These are phyloP conservation scores for Drosophila macrothrix DNA, from an alignment of 2,888 invertebrate genomes.

Conservation along the genomic window DNA sequence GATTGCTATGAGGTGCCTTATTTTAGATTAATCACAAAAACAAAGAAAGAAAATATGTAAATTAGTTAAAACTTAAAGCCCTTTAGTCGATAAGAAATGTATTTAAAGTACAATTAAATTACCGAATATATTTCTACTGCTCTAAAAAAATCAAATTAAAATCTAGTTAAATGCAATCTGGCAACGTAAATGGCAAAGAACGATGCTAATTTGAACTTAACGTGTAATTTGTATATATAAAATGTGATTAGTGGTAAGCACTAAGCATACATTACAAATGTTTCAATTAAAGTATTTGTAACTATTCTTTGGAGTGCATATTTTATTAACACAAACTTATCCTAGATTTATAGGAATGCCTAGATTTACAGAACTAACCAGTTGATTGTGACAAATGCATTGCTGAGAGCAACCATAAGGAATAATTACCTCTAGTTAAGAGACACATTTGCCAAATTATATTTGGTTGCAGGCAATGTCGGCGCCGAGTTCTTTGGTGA, in stretches of 20 bases:
- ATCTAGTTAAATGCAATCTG: neutral
- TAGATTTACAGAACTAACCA: neutral
- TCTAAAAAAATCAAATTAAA: neutral
- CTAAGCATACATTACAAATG: neutral
- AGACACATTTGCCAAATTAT: constrained; percentile 87
- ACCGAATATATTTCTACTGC: too few relatives aligned
- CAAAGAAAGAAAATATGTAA: neutral
- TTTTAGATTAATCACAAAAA: neutral
- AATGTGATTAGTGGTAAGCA: neutral
- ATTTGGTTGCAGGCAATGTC: constrained; percentile 90
- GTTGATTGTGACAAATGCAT: neutral
- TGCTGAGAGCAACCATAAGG: neutral
- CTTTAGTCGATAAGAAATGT: neutral
- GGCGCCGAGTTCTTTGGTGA: constrained; percentile 92
- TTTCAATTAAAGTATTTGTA: neutral
- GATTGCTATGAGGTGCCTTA: neutral
- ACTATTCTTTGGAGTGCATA: neutral
- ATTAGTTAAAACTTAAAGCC: neutral
- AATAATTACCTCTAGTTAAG: constrained; percentile 88
- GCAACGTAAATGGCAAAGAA: neutral
- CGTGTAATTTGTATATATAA: constrained; percentile 1
- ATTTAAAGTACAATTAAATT: neutral
- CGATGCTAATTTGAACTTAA: constrained; percentile 33
- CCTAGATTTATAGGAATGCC: neutral
- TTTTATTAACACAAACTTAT: neutral